These are phyloP conservation scores for Littorina saxatilis DNA, from an alignment of 1,140 invertebrate species.

Conservation along the genomic window DNA sequence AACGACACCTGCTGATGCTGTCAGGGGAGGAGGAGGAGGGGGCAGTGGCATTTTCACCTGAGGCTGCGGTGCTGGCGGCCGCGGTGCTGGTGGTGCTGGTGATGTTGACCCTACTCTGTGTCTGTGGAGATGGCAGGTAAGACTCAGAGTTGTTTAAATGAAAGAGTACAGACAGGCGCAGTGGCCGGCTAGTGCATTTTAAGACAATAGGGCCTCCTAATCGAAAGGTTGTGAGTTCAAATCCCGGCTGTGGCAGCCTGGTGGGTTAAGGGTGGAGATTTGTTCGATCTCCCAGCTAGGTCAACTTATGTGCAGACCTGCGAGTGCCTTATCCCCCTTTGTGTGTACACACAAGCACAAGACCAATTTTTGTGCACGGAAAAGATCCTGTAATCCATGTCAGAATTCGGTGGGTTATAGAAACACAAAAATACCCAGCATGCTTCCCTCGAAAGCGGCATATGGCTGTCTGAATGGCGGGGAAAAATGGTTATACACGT, in stretches of 20 bases:
- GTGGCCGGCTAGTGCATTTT: background rate
- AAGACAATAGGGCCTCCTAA: background rate
- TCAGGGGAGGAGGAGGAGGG: background rate
- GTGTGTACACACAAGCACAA: background rate
- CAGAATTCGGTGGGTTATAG: no score
- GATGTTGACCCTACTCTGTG: slow-evolving; percentile 3
- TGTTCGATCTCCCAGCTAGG: no score
- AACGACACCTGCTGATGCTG: slow-evolving; percentile 6
- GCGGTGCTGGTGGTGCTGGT: slow-evolving; percentile 10
- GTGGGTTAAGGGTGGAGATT: no score
- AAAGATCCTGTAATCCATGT: no score
- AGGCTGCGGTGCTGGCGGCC: background rate
- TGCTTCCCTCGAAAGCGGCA: no score
- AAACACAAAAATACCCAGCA: no score
- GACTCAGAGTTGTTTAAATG: background rate
- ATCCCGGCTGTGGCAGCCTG: no score
- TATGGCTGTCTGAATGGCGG: no score
- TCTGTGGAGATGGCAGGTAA: background rate
- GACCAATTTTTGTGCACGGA: background rate
- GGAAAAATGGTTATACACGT: no score
- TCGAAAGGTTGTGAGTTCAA: no score
- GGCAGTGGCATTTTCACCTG: background rate
- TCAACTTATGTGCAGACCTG: no score
- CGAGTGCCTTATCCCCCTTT: background rate
- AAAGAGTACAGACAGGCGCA: background rate